A percentile compares a stretch with the other conserved stretches of the same genome.
phyloP scores from a whole-genome alignment of 2,888 invertebrate genomes.

The Galerucella calmariensis region DNA sequence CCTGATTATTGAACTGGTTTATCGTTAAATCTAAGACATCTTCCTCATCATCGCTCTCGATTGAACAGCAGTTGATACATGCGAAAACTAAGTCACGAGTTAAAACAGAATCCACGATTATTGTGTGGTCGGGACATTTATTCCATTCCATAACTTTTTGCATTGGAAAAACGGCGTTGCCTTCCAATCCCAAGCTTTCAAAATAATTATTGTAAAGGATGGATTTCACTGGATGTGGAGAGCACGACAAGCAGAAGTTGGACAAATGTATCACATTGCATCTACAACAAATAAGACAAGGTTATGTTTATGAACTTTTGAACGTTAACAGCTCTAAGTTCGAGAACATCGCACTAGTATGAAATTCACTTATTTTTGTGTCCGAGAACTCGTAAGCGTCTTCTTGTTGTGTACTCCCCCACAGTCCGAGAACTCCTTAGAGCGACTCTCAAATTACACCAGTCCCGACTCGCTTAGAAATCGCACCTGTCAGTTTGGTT shows the following conservation, averaged over 20 bases:
- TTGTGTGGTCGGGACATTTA: not conserved
- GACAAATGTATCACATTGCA: not conserved
- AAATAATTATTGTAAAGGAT: not conserved
- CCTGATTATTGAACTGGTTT: not conserved
- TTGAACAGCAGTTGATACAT: not conserved
- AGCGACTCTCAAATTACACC: too few species aligned
- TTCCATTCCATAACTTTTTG: not conserved
- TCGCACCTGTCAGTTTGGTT: too few species aligned
- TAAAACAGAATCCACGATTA: not conserved
- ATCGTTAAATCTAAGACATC: not conserved
- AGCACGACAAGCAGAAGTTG: not conserved
- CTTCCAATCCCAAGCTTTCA: not conserved
- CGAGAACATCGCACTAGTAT: too few species aligned
- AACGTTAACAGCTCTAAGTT: too few species aligned
- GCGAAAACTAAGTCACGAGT: not conserved
- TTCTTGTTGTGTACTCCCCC: too few species aligned
- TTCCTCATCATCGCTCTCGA: not conserved
- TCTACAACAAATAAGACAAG: not conserved
- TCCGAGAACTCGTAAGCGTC: too few species aligned
- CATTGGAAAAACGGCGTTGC: not conserved
- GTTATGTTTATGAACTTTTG: too few species aligned
- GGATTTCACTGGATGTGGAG: not conserved
- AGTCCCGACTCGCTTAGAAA: too few species aligned
- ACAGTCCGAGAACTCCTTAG: too few species aligned
- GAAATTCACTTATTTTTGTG: too few species aligned